Conservation (phyloP, 1,140 invertebrate species). For the Drosophila bifasciata region DNA sequence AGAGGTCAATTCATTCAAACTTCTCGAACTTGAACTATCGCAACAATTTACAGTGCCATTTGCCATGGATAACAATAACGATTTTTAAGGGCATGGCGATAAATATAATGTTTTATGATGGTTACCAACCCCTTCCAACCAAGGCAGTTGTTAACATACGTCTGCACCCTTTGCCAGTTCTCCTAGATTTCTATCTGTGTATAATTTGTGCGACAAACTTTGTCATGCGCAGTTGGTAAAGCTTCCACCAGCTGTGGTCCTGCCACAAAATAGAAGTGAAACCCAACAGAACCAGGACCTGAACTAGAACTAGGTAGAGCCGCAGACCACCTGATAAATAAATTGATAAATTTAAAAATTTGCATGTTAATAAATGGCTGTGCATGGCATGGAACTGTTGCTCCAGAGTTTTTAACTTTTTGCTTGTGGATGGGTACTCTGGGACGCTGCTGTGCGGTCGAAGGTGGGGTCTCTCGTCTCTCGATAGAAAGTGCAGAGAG, state of each 20-base stretch:
- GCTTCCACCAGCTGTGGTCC: conserved; percentile 31
- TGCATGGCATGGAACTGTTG: conserved; percentile 33
- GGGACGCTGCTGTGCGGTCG: no score
- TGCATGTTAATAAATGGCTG: conserved; percentile 74
- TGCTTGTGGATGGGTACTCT: conserved; percentile 13
- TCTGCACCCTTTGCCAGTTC: conserved; percentile 9
- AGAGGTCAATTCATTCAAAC: no score
- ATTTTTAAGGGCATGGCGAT: conserved; percentile 37
- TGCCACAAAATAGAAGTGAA: conserved; percentile 20
- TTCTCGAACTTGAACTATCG: no score
- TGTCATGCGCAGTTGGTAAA: conserved; percentile 56
- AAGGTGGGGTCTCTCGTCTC: conserved; percentile 5
- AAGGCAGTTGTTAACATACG: conserved; percentile 15
- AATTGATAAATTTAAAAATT: conserved; percentile 71
- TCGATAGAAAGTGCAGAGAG: no score
- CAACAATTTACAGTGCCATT: no score
- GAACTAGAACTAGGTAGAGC: neutral
- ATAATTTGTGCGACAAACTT: conserved; percentile 66
- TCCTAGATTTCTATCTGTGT: conserved; percentile 42
- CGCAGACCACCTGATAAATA: conserved; percentile 22
- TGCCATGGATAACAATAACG: neutral
- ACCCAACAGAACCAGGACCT: neutral
- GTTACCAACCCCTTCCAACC: neutral
- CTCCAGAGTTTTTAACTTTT: conserved; percentile 43
- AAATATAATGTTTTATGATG: conserved; percentile 30